These are phyloP conservation scores for Platorchestia sp. DNA, from an alignment of 1,140 invertebrate species.

Conservation along the genomic window DNA sequence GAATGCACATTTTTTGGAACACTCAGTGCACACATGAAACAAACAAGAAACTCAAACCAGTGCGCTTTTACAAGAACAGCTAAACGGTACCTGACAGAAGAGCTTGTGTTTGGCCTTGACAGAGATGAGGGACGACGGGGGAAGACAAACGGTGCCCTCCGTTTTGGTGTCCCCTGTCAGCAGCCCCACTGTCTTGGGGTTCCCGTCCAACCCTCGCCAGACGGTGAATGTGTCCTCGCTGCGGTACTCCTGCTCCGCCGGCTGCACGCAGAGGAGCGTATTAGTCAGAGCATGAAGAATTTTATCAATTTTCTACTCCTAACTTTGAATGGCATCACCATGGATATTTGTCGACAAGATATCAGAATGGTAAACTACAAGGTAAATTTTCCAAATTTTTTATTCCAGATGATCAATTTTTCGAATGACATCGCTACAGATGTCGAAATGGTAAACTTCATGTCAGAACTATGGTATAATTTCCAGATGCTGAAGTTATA, in stretches of 20 bases:
- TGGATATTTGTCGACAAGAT: no score
- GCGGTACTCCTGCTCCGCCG: background rate
- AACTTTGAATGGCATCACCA: no score
- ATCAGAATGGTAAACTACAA: no score
- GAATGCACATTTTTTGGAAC: no score
- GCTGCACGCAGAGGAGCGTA: background rate
- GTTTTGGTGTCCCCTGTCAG: slow-evolving; percentile 5
- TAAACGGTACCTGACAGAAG: slow-evolving; percentile 35
- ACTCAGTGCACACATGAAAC: no score
- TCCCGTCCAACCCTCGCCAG: slow-evolving; percentile 5
- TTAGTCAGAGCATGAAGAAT: background rate
- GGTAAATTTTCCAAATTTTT: no score
- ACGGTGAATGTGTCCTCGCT: slow-evolving; percentile 3
- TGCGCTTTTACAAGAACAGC: no score
- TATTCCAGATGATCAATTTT: no score
- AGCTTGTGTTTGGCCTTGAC: background rate
- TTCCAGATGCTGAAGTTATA: background rate
- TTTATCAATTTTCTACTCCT: no score
- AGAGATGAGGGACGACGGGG: background rate
- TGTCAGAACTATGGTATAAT: background rate
- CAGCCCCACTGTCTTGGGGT: slow-evolving; percentile 46
- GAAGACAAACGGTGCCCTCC: slow-evolving; percentile 8
- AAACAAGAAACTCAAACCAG: no score
- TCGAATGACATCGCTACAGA: background rate
- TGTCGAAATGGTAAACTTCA: background rate